phyloP scores from a whole-genome alignment of 2,797 vertebrate species.

The Eremophila alpestris region DNA sequence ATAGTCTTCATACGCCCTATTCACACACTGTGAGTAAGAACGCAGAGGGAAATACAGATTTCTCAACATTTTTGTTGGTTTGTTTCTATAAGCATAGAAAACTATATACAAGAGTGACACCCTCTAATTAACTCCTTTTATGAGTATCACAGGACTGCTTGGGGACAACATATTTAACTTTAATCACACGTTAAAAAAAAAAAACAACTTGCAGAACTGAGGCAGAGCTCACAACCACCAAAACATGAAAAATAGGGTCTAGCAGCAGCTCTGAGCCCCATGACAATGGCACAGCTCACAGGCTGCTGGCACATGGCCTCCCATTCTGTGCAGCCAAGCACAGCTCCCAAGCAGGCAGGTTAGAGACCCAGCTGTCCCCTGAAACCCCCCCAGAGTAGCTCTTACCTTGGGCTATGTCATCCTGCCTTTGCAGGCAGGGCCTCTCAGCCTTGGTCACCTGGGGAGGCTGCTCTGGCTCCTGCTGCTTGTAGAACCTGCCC shows the following conservation, averaged over 20 bases:
- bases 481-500: conserved; percentile 88
- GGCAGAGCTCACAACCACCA: neutral
- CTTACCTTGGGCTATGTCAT: conserved; percentile 93
- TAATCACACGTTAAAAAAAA: neutral
- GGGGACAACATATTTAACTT: neutral
- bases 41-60: neutral
- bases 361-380: neutral
- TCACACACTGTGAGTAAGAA: neutral
- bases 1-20: neutral
- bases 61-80: neutral
- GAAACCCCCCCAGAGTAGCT: neutral
- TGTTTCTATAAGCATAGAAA: neutral
- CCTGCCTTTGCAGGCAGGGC: conserved; percentile 87
- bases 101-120: neutral
- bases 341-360: neutral
- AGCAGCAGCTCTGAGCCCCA: neutral
- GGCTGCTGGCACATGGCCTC: neutral
- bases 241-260: accelerated
- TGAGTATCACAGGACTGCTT: neutral
- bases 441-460: conserved; percentile 86
- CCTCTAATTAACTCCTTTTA: neutral
- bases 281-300: neutral
- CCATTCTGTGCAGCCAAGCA: neutral
- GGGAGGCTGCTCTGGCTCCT: conserved; percentile 84
- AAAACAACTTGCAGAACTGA: neutral